A percentile compares a stretch with the other conserved stretches of the same genome.
These are phyloP conservation scores for Nestor notabilis DNA, from an alignment of 2,113 vertebrate genomes.

Conservation along the genomic window DNA sequence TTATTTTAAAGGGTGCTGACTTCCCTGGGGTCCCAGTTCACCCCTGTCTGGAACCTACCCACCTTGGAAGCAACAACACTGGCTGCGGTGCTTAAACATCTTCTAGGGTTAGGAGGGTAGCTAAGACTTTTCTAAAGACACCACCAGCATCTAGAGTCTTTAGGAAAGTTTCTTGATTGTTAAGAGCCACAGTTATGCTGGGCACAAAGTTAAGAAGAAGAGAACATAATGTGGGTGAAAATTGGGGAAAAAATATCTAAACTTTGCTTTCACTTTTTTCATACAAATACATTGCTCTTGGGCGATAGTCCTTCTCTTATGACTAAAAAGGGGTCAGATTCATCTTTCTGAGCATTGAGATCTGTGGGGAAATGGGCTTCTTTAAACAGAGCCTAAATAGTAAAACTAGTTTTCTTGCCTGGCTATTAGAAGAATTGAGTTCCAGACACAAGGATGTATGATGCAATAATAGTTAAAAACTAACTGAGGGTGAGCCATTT, in stretches of 20 bases:
- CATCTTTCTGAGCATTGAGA: not conserved
- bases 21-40: not conserved
- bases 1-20: not conserved
- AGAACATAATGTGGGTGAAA: not conserved
- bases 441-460: not conserved
- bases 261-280: not conserved
- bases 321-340: not conserved
- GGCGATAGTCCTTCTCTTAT: not conserved
- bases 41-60: not conserved
- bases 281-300: not conserved
- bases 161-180: not conserved
- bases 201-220: not conserved
- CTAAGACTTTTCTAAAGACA: not conserved
- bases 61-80: not conserved
- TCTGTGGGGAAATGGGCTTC: not conserved
- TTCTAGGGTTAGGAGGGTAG: not conserved
- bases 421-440: not conserved
- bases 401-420: not conserved
- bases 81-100: not conserved
- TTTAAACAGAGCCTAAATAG: not conserved
- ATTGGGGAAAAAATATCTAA: not conserved
- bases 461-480: not conserved
- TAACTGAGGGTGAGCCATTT: not conserved
- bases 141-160: fast-evolving
- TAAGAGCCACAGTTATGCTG: not conserved